Evolutionary conservation across 1,140 invertebrate species (phyloP), one percentile per base, ranked within the genome.

Genomic region (Amyelois transitella): DNA sequence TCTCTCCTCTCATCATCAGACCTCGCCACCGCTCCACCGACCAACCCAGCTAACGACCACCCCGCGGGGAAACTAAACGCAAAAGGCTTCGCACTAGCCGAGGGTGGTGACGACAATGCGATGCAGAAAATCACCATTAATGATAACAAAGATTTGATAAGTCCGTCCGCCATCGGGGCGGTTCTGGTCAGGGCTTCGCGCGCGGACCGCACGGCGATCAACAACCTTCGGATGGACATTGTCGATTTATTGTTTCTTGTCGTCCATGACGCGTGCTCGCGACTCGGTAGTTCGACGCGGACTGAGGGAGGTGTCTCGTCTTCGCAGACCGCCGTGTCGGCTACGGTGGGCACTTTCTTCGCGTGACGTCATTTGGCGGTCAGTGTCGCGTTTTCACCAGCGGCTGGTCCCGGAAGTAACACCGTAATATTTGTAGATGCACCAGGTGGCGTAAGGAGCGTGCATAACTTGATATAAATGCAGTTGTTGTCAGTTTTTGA

Each of bases 41-140:
- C 80, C n/a, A 84, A 60, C 38, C 78, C 88, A 18, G 74, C 81
- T 44, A 86, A 64, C 4, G 77, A 89, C 82, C 78, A 87, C 38
- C 75, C 81, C 43, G 82, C 77, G 7, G 88, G 88, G 18, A 91
- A 84, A 58, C 83, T 88, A 51, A 90, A 87, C 19, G 85, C 77
- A 49, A 90, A 86, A 6, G 89, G 88, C 20, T 90, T 90, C 10
- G 88, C 89, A 4, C 88, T 89, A 0, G 75, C 82, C 22, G 75
- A 62, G 28, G 79, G 79, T 10, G 85, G 86, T 0, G 88, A 84
- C 0, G 83, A 81, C 4, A 85, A 73, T 14, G 84, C 78, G 28
- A 88, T 83, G 52, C 80, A 86, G 52, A 78, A 79, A 48, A 88
- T 81, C 5, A 88, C 73, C 2, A 86, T 53, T 5, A 88, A 49